Evolutionary conservation across 2,888 invertebrate genomes (phyloP).

Genomic region (Dicyrtomina minuta): DNA sequence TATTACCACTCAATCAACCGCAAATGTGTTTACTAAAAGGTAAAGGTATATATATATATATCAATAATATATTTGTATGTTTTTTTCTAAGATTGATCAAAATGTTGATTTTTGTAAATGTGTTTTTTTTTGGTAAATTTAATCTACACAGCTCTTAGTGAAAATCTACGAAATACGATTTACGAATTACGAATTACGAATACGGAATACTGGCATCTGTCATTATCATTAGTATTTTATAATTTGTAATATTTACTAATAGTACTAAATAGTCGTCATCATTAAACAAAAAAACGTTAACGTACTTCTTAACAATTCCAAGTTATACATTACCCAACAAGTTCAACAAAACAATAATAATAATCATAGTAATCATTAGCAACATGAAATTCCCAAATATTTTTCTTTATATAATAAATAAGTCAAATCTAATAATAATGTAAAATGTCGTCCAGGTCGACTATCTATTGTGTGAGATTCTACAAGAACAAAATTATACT

Average conservation of each 20-base stretch:
- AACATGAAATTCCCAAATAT: background rate
- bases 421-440: too few relatives aligned
- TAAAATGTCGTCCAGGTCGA: too few relatives aligned
- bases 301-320: too few relatives aligned
- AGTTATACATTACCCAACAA: too few relatives aligned
- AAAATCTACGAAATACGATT: background rate
- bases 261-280: slow-evolving; percentile 4
- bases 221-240: too few relatives aligned
- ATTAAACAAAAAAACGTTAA: too few relatives aligned
- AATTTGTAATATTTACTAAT: background rate
- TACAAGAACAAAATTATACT: too few relatives aligned
- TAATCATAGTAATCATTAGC: background rate
- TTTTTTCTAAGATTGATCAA: slow-evolving; percentile 16
- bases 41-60: background rate
- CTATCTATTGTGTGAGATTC: too few relatives aligned
- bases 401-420: too few relatives aligned
- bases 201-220: background rate
- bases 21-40: background rate
- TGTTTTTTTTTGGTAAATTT: background rate
- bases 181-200: too few relatives aligned
- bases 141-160: slow-evolving; percentile 10
- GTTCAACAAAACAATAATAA: too few relatives aligned
- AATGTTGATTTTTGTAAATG: too few relatives aligned
- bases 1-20: slow-evolving; percentile 18
- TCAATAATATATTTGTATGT: background rate